Base-by-base conservation (phyloP, 2,797 vertebrate species). In the Lacerta bilineata region DNA sequence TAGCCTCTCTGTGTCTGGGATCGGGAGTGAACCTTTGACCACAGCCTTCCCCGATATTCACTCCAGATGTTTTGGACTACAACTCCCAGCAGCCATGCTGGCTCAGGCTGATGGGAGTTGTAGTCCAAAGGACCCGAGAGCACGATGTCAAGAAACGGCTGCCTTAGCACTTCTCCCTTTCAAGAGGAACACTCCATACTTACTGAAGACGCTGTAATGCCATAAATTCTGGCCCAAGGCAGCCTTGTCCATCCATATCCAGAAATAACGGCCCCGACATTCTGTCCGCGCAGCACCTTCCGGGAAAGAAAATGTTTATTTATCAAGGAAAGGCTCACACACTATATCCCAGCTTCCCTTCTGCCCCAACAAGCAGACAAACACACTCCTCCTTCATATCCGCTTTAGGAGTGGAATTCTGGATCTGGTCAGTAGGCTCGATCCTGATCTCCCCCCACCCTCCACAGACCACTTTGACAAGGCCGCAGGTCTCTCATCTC, bases 171-270 rank as follows among this genome's bases (percentile, higher is more conserved):
- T 2, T 29, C 25, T 10, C 29, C 29, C 18, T 1, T 74, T 84
- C 55, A 18, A 81, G 10, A 11, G 10, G 2, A 69, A 6, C 4
- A 1, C 27, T 20, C n/a, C 41, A 8, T 64, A 89, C 88, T 89
- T 81, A 89, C 88, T 89, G 33, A 85, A 68, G 33, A 89, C 59
- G 25, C 88, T 80, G 11, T 89, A 89, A 69, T 17, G 64, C 88
- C 88, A 89, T 1, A 61, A n/a, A 43, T 11, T 85, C 46, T n/a
- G 83, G 1, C 88, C 88, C 33, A 89, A 41, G 7, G 83, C 41
- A 15, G 69, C 43, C 43, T 85, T 89, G 61, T 85, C 77, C 69
- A 89, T 29, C 88, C 88, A 89, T 75, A 89, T 81, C 88, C 88
- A 89, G 46, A 85, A 89, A 59, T 89, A 89, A 29, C 78, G 88